Base-by-base conservation (phyloP, 1,140 invertebrate genomes). In the Episyrphus balteatus region DNA sequence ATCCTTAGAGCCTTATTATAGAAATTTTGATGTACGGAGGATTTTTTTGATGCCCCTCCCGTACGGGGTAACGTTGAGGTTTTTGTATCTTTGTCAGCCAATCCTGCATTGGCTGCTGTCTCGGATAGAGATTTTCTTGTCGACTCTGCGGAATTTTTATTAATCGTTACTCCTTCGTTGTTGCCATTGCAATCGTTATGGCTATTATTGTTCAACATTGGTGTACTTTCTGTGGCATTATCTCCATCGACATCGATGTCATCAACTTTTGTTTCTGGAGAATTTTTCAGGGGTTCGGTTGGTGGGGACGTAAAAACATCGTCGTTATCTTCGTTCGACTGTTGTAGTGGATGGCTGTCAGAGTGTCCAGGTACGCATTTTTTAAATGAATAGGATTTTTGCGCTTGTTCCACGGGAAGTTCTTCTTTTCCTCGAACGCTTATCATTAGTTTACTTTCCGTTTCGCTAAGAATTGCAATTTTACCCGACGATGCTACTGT, bases 351-450 rank as follows among this genome's bases (percentile, higher is more conserved):
- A 63, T 66, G 63, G 51, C 49, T 55, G 31, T 66, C 59, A 53
- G 56, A 41, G 46, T 58, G 58, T 17, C 63, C 54, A 53, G 63
- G 61, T 56, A 62, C 52, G 52, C 58, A 63, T 44, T 66, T 57
- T 31, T 61, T 56, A 44, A 61, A 62, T 44, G 34, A 49, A 17
- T 48, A 51, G 48, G 42, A 48, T 40, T 37, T 11, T 47, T 33
- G n/a, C 26, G 18, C 19, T 38, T 64, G 50, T 33, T 66, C 63
- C 45, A 61, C 73, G 1, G 81, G 81, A 47, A 83, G 61, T 60
- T 84, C 83, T 59, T 84, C 82, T 50, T 78, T 77, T 15, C 81
- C 82, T 47, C 81, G 75, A 0, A 83, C 81, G 11, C 71, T 74
- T 9, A 73, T 70, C 58, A 73, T 72, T 5, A 70, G 62, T 42